These are phyloP conservation scores for Anarrhichthys ocellatus DNA, from an alignment of 2,113 vertebrate genomes.

Conservation along the genomic window DNA sequence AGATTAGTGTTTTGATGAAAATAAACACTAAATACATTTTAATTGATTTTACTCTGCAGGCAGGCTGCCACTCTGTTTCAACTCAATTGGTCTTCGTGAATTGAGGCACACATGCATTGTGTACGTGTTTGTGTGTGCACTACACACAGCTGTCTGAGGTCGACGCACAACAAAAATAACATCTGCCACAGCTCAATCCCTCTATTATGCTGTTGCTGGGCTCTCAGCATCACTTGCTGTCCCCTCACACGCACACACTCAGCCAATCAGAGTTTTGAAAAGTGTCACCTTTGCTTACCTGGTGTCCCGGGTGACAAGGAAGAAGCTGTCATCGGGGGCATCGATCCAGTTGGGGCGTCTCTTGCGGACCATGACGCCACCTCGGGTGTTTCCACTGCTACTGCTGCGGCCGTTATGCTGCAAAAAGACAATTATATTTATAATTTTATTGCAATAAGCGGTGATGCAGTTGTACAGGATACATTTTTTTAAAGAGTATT, in stretches of 20 bases:
- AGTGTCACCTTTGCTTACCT: slow-evolving; percentile 85
- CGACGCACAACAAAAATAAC: slow-evolving; percentile 29
- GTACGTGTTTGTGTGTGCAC: not conserved
- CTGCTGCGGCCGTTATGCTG: slow-evolving; percentile 88
- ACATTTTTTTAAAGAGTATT: not conserved
- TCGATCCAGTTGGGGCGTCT: slow-evolving; percentile 92
- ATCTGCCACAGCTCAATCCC: not conserved
- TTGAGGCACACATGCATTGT: not conserved
- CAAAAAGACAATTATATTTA: slow-evolving; percentile 18
- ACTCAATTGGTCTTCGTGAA: not conserved
- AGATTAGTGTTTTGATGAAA: not conserved
- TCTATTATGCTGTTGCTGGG: not conserved
- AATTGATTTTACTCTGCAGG: not conserved
- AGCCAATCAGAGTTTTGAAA: slow-evolving; percentile 54
- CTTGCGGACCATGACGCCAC: slow-evolving; percentile 88
- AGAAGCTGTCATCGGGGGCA: slow-evolving; percentile 92
- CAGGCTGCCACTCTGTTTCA: not conserved
- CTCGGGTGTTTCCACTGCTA: slow-evolving; percentile 79
- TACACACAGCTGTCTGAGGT: slow-evolving; percentile 15
- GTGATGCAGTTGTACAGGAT: not conserved
- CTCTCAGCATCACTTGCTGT: slow-evolving; percentile 5
- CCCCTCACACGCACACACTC: slow-evolving; percentile 35
- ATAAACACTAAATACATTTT: not conserved
- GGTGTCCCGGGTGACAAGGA: slow-evolving; percentile 92
- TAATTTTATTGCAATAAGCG: not conserved